Evolutionary conservation across 1,140 invertebrate genomes (phyloP).

Genomic region (Platorchestia sp.): DNA sequence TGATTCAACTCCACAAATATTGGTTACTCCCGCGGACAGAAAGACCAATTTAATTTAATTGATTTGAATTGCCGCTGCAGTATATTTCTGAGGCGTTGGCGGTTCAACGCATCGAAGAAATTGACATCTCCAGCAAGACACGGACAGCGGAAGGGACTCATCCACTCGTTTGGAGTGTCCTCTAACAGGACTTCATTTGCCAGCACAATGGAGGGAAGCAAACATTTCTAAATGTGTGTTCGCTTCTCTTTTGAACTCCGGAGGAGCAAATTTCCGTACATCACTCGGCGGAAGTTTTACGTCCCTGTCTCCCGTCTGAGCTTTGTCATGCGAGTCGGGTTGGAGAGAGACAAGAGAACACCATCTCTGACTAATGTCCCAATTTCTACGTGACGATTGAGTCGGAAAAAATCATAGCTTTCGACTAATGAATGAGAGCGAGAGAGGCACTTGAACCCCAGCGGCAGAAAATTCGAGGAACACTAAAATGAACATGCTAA

Average conservation of each 20-base stretch:
- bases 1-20: too few species aligned
- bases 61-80: too few species aligned
- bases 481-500: background rate
- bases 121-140: background rate
- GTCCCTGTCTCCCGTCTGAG: background rate
- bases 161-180: background rate
- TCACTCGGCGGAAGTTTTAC: constrained; percentile 13
- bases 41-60: too few species aligned
- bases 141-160: background rate
- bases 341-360: background rate
- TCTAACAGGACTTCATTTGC: background rate
- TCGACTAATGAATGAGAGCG: background rate
- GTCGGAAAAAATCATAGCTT: background rate
- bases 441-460: background rate
- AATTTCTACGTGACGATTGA: background rate
- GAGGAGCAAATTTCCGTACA: background rate
- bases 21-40: too few species aligned
- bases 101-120: background rate
- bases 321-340: background rate
- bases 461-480: background rate
- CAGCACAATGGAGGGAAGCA: background rate
- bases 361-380: constrained; percentile 2
- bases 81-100: background rate
- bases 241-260: background rate
- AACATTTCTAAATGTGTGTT: background rate